These are phyloP conservation scores for Columba guinea DNA, from an alignment of 2,797 vertebrate genomes.

Conservation along the genomic window DNA sequence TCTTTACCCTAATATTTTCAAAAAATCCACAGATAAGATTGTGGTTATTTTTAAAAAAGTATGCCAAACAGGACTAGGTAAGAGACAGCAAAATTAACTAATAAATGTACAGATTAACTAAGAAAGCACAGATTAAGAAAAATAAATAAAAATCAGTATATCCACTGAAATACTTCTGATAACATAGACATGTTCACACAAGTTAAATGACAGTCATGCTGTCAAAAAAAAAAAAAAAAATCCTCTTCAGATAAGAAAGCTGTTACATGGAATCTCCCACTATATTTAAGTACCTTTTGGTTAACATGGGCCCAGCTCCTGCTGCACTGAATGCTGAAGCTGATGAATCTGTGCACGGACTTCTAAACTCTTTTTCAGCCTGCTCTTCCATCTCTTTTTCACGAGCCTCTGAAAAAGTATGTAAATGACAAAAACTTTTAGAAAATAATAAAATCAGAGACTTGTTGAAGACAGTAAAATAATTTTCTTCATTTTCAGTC, in stretches of 20 bases:
- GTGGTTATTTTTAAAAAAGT: not conserved
- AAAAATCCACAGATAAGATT: not conserved
- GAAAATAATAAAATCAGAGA: not conserved
- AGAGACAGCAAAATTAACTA: not conserved
- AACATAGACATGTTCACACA: not conserved
- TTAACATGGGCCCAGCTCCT: constrained; percentile 36
- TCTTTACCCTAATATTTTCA: not conserved
- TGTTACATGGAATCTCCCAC: not conserved
- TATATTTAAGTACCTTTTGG: constrained; percentile 75
- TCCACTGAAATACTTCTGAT: not conserved
- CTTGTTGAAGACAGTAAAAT: not conserved
- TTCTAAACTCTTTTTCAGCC: constrained; percentile 65
- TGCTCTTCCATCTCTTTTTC: constrained; percentile 79
- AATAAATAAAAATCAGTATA: not conserved
- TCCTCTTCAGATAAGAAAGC: accelerated
- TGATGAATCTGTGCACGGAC: constrained; percentile 34
- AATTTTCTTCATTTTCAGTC: not conserved
- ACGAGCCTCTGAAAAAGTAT: constrained; percentile 73
- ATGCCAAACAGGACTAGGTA: accelerated
- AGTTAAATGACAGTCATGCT: not conserved
- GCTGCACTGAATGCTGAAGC: constrained; percentile 55
- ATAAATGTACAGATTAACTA: not conserved
- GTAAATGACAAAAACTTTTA: not conserved
- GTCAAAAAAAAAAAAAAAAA: not conserved
- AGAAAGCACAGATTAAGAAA: not conserved